These are phyloP conservation scores for Heliconius himera DNA, from an alignment of 1,140 invertebrate species.

Conservation along the genomic window DNA sequence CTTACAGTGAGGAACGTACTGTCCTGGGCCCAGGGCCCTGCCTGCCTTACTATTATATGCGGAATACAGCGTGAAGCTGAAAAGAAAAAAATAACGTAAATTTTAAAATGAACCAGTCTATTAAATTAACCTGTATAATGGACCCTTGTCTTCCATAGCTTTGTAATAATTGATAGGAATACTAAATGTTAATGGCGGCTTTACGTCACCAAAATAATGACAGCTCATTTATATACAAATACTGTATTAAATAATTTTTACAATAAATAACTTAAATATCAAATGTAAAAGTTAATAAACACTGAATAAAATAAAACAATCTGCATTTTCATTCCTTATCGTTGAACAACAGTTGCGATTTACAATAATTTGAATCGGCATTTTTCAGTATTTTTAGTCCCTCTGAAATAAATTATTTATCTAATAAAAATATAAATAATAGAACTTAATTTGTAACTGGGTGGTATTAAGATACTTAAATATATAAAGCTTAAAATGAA, in stretches of 20 bases:
- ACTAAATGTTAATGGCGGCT: conserved; percentile 44
- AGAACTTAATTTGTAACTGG: no score
- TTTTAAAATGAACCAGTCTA: conserved; percentile 28
- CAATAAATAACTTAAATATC: conserved; percentile 74
- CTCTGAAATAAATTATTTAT: conserved; percentile 54
- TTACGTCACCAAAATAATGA: conserved; percentile 47
- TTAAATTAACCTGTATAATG: conserved; percentile 38
- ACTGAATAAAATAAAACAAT: conserved; percentile 60
- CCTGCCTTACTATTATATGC: no score
- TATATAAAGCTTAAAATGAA: no score
- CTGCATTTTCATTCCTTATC: conserved; percentile 54
- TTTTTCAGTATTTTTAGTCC: conserved; percentile 69
- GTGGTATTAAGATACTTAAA: no score
- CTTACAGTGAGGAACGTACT: no score
- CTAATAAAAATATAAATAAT: neutral
- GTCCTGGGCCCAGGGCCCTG: no score
- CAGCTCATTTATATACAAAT: conserved; percentile 67
- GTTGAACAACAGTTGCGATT: conserved; percentile 66
- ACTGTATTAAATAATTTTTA: conserved; percentile 74
- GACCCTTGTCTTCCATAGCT: conserved; percentile 76
- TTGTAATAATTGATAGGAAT: conserved; percentile 55
- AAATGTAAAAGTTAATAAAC: conserved; percentile 74
- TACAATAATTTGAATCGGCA: conserved; percentile 48
- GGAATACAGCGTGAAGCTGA: no score
- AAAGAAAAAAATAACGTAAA: neutral